Percentiles rank a stretch among this genome's conserved stretches.
These are phyloP conservation scores for Sebastes umbrosus DNA, from an alignment of 2,797 vertebrate species.

Conservation along the genomic window DNA sequence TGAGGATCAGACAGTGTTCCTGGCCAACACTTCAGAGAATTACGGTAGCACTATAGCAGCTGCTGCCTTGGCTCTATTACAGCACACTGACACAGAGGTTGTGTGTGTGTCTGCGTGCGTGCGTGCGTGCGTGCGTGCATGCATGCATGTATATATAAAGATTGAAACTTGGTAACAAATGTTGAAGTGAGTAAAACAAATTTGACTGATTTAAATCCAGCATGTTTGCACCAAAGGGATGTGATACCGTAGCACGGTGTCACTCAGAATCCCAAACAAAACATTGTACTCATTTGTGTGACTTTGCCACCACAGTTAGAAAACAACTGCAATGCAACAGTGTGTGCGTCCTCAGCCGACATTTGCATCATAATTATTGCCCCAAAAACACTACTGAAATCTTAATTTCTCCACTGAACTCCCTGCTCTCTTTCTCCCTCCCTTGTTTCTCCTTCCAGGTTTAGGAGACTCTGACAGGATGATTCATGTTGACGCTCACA, in stretches of 20 bases:
- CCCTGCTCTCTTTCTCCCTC: not conserved
- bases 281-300: not conserved
- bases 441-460: not conserved
- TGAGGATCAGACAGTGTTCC: constrained; percentile 12
- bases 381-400: constrained; percentile 12
- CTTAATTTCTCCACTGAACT: constrained; percentile 5
- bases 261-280: not conserved
- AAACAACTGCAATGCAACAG: not conserved
- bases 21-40: constrained; percentile 29
- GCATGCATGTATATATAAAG: not conserved
- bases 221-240: not conserved
- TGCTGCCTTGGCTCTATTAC: constrained; percentile 21
- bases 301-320: not conserved
- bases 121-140: not conserved
- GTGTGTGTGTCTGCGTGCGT: not conserved
- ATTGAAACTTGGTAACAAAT: not conserved
- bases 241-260: not conserved
- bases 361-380: not conserved
- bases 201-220: not conserved
- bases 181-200: not conserved
- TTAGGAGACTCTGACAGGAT: not conserved
- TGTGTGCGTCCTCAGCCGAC: not conserved
- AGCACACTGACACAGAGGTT: not conserved
- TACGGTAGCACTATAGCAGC: not conserved
- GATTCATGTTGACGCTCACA: not conserved